Conservation (phyloP, 2,113 vertebrate species). For the Nyctereutes procyonoides region DNA sequence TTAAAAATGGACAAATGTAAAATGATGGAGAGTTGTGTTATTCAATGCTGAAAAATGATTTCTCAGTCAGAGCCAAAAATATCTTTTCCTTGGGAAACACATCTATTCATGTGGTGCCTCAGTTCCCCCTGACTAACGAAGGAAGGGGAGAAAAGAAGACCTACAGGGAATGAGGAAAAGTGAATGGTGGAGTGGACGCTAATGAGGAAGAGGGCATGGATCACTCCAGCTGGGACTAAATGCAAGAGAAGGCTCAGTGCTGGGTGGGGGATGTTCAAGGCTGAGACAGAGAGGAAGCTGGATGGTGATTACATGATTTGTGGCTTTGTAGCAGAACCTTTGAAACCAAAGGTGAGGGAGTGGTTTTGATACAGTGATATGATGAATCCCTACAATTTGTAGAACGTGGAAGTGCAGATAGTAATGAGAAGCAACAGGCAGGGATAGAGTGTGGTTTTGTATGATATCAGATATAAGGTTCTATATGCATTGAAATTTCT, state of each 20-base stretch:
- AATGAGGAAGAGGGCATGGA: too few relatives aligned
- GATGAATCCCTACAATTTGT: background rate
- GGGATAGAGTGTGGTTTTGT: background rate
- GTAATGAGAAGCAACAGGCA: background rate
- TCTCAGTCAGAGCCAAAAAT: slow-evolving; percentile 34
- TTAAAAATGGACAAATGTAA: slow-evolving; percentile 52
- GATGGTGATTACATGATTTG: rapidly evolving
- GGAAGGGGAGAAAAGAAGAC: background rate
- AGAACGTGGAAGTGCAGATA: rapidly evolving
- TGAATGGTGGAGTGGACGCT: background rate
- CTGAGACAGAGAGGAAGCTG: background rate
- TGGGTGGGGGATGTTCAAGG: rapidly evolving
- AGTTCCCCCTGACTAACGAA: background rate
- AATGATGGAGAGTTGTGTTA: slow-evolving; percentile 48
- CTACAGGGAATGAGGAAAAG: background rate
- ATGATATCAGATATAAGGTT: background rate
- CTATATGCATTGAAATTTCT: background rate
- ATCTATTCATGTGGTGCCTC: background rate
- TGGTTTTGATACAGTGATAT: background rate
- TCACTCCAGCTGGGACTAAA: background rate
- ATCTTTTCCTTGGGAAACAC: slow-evolving; percentile 67
- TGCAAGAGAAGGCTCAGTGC: background rate
- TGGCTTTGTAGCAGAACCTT: background rate
- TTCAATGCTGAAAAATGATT: slow-evolving; percentile 66
- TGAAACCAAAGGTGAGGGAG: background rate